Evolutionary conservation across 2,113 vertebrate genomes (phyloP).

Genomic region (Blennius ocellaris): DNA sequence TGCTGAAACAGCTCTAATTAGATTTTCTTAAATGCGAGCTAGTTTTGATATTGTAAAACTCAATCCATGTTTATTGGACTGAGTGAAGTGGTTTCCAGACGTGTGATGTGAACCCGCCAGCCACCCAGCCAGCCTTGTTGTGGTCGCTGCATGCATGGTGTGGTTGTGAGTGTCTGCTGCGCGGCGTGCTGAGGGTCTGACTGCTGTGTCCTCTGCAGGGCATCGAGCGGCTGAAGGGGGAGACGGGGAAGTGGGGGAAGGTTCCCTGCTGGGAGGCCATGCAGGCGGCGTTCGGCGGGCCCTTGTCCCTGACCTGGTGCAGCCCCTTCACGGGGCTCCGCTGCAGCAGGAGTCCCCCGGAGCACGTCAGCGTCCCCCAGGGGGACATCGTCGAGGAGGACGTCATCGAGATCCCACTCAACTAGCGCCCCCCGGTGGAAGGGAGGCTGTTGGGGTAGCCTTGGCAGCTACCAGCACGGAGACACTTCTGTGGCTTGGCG

Average conservation of each 20-base stretch:
- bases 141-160: slow-evolving; percentile 28
- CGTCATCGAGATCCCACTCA: slow-evolving; percentile 81
- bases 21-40: too few relatives aligned
- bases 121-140: background rate
- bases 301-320: slow-evolving; percentile 88
- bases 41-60: too few relatives aligned
- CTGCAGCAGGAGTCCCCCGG: slow-evolving; percentile 51
- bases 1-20: too few relatives aligned
- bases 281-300: slow-evolving; percentile 87
- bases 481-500: background rate
- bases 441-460: background rate
- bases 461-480: background rate
- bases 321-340: slow-evolving; percentile 87
- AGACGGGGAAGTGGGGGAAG: slow-evolving; percentile 87
- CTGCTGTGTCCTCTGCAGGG: slow-evolving; percentile 83
- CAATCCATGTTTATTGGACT: too few relatives aligned
- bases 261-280: slow-evolving; percentile 85
- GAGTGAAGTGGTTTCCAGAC: too few relatives aligned
- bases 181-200: background rate
- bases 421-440: slow-evolving; percentile 30
- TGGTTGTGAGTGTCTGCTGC: too few relatives aligned
- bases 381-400: slow-evolving; percentile 85
- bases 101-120: too few relatives aligned
- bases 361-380: slow-evolving; percentile 48
- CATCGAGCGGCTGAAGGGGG: slow-evolving; percentile 93